Base-by-base conservation (phyloP, 2,888 invertebrate species). In the Pristionchus fissidentatus region DNA sequence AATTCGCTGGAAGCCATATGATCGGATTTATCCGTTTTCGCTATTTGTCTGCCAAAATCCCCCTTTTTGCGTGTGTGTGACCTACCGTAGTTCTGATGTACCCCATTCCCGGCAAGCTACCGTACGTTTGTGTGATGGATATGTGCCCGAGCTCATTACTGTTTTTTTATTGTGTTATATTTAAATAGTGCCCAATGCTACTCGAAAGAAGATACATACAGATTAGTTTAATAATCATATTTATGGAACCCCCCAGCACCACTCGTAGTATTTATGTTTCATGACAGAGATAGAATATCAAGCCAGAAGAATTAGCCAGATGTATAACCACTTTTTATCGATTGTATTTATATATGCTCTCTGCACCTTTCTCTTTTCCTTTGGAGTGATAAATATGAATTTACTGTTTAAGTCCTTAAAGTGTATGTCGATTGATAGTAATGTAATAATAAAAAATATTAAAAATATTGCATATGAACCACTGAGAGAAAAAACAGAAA, bases 41-140 rank as follows among this genome's bases (percentile, higher is more conserved):
- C 66, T 4, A 19, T 15, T 38, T 41, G 35, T 55, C 66, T 22
- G 66, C 66, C 66, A 66, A 66, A 66, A 66, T 5, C 66, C 38
- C 38, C 66, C 38, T 38, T 15, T 41, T 38, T 66, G 66, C 66
- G 66, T 32, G 66, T 66, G 29, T 32, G 15, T n/a, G 0, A n/a
- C 4, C n/a, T 66, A 66, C 38, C 19, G 66, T 66, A 66, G 66
- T n/a, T 66, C 66, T 66, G 66, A 66, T 66, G 66, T 66, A 41
- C 66, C 66, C 66, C 66, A 3, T 35, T 66, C n/a, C n/a, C 15
- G 32, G 22, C 38, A 35, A 66, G 1, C 7, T 66, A 66, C 66
- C 35, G 66, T 66, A 66, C 15, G 35, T 41, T 41, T 38, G 66
- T 66, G 66, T 41, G 22, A 3, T 22, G 38, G 66, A 66, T 35